Evolutionary conservation across 2,888 invertebrate genomes (phyloP), one percentile per base, ranked within the genome.

Genomic region (Pediacus dermestoides): DNA sequence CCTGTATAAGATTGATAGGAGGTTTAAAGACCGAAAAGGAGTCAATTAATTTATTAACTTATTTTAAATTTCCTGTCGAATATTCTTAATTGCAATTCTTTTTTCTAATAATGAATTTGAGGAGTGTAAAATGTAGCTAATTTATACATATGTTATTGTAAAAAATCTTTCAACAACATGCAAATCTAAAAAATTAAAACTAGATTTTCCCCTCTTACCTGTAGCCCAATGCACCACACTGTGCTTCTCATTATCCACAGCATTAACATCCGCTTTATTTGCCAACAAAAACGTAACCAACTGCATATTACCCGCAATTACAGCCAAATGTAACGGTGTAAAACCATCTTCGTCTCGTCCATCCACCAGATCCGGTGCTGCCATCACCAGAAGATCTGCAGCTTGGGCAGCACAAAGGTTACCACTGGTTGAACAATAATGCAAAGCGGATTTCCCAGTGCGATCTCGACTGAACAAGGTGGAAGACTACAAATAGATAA

Each of bases 181-280:
- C 2, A 34, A 12, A 34, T 25, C 16, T 26, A 37, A 23, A 7
- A 16, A 23, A 37, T 21, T 25, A 16, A 30, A n/a, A n/a, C n/a
- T n/a, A n/a, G n/a, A n/a, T n/a, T n/a, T n/a, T n/a, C n/a, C n/a
- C n/a, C 10, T 21, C 72, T 72, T 67, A 94, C 95, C 96, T 50
- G 95, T 93, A 10, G 97, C 95, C 97, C 97, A 99, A 68, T 99
- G 97, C 6, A 96, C 86, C 28, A 91, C 88, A 2, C 94, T 91
- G 67, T 97, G 97, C 42, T 88, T 86, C 66, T 97, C 96, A 58
- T 88, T 83, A 69, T 99, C 97, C 50, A 88, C 78, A 28, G 89
- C 86, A 67, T 88, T 85, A 48, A 95, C 83, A 62, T 94, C 87
- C 4, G 94, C 94, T 23, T 89, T 88, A 53, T 87, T 85, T 25